Evolutionary conservation across 2,113 vertebrate species (phyloP).

Genomic region (Ornithorhynchus anatinus): DNA sequence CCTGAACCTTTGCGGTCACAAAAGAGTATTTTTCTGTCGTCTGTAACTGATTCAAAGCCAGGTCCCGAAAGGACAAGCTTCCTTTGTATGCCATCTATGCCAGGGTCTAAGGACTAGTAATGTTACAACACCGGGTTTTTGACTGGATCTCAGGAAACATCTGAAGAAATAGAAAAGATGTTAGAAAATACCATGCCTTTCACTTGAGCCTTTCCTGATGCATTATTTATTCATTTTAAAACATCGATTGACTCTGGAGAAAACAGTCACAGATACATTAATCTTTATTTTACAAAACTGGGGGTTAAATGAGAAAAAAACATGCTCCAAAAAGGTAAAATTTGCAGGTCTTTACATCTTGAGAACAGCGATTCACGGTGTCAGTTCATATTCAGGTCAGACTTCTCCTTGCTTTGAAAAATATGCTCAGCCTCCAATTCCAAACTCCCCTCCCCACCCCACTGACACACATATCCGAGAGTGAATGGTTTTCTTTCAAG

Average conservation of each 20-base stretch:
- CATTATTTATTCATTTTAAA: constrained; percentile 47
- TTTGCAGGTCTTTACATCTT: constrained; percentile 22
- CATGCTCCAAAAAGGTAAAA: constrained; percentile 28
- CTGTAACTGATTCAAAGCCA: constrained; percentile 74
- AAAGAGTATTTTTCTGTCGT: constrained; percentile 78
- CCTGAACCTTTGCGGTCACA: constrained; percentile 76
- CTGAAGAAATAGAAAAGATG: constrained; percentile 35
- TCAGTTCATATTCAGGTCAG: constrained; percentile 56
- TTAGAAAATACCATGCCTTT: constrained; percentile 28
- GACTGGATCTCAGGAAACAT: constrained; percentile 52
- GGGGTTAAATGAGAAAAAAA: constrained; percentile 30
- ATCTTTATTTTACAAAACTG: too few relatives aligned
- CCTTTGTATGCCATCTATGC: constrained; percentile 68
- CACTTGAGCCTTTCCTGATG: constrained; percentile 3
- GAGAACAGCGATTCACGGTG: constrained; percentile 44
- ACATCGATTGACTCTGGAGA: constrained; percentile 26
- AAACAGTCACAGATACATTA: constrained; percentile 17
- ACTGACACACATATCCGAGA: background rate
- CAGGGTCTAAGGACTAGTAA: constrained; percentile 56
- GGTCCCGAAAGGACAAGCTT: constrained; percentile 74
- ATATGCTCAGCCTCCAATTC: constrained; percentile 33
- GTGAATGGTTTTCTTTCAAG: constrained; percentile 25
- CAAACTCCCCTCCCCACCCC: background rate
- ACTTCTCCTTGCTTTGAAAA: constrained; percentile 43
- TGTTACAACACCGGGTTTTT: constrained; percentile 47